A percentile compares a stretch with the other conserved stretches of the same genome.
Conservation (phyloP, 1,140 invertebrate species). For the Microplitis demolitor region DNA sequence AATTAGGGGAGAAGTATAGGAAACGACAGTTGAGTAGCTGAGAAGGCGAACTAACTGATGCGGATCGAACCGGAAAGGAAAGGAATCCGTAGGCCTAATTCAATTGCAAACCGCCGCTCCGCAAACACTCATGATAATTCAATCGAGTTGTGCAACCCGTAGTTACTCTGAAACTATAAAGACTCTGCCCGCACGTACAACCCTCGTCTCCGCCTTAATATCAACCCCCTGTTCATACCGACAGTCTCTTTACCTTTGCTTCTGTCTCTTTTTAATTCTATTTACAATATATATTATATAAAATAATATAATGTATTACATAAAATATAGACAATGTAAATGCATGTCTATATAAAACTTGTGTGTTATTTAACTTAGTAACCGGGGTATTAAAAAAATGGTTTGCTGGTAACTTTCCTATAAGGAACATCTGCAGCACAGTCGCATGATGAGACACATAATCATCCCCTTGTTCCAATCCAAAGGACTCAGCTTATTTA, state of each 20-base stretch:
- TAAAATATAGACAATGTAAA: neutral
- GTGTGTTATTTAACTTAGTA: neutral
- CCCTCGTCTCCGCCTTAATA: conserved; percentile 2
- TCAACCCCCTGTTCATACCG: neutral
- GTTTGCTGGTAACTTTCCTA: conserved; percentile 52
- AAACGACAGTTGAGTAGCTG: conserved; percentile 9
- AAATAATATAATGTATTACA: neutral
- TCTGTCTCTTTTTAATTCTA: neutral
- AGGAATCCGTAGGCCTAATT: conserved; percentile 47
- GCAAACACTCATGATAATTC: conserved; percentile 63
- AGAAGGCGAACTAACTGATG: neutral
- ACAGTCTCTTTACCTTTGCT: neutral
- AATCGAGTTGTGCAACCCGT: conserved; percentile 43
- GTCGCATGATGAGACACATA: conserved; percentile 51
- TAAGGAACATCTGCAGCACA: conserved; percentile 61
- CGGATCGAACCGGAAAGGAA: conserved; percentile 10
- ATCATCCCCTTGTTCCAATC: neutral
- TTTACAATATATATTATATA: neutral
- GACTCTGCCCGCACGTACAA: conserved; percentile 33
- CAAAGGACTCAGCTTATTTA: neutral
- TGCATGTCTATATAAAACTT: neutral
- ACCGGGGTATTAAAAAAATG: conserved; percentile 32
- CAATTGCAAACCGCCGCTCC: conserved; percentile 59
- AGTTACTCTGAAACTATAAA: conserved; percentile 34
- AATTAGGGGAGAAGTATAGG: conserved; percentile 6